Evolutionary conservation across 1,140 invertebrate genomes (phyloP).

Genomic region (Pseudomyrmex sp.): DNA sequence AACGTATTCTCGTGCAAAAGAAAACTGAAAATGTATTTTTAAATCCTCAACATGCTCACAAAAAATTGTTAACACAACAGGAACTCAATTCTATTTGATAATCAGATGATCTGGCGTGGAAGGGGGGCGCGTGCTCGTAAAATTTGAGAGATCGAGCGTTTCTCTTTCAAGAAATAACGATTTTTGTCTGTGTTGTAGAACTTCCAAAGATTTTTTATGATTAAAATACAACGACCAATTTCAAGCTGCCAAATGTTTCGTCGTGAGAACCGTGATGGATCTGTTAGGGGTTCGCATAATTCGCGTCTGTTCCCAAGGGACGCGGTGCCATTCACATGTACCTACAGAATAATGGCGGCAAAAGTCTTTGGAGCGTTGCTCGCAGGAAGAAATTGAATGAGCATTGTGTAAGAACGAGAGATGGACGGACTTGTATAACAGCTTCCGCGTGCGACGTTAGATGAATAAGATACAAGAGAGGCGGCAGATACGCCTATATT

Average conservation of each 20-base stretch:
- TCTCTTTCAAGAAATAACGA: neutral
- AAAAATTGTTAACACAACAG: neutral
- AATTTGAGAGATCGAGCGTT: neutral
- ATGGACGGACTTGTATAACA: slow-evolving; percentile 24
- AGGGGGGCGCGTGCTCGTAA: neutral
- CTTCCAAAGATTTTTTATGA: neutral
- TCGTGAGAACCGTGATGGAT: slow-evolving; percentile 13
- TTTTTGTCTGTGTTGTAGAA: neutral
- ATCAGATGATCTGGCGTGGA: neutral
- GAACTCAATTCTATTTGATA: neutral
- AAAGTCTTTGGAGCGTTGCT: slow-evolving; percentile 30
- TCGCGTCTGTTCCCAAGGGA: slow-evolving; percentile 3
- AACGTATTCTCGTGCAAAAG: neutral
- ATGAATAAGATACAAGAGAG: neutral
- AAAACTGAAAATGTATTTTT: neutral
- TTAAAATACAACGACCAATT: neutral
- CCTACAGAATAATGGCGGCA: slow-evolving; percentile 26
- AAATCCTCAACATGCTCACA: too few relatives aligned
- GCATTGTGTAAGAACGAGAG: slow-evolving; percentile 29
- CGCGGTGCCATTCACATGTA: neutral
- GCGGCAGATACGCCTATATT: neutral
- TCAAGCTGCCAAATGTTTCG: slow-evolving; percentile 2
- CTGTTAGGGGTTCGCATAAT: slow-evolving; percentile 11
- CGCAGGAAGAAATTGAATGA: slow-evolving; percentile 36
- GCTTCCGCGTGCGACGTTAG: neutral